A percentile compares a stretch with the other conserved stretches of the same genome.
Evolutionary conservation across 2,888 invertebrate species (phyloP).

Genomic region (Drosophila mimetica): DNA sequence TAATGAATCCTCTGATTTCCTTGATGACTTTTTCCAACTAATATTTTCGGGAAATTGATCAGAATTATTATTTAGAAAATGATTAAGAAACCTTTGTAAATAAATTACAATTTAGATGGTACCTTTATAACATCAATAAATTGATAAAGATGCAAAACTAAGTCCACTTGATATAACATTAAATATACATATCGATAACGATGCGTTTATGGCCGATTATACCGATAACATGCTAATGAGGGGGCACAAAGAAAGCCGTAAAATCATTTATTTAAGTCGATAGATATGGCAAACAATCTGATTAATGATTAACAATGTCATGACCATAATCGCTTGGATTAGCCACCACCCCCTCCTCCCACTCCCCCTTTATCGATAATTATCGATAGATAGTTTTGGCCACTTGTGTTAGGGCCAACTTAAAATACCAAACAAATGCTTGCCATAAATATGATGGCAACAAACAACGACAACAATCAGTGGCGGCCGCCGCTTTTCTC

Average conservation of each 20-base stretch:
- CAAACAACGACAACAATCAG: slow-evolving; percentile 26
- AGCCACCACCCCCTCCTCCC: not conserved
- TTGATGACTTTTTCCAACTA: not conserved
- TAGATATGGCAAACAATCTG: not conserved
- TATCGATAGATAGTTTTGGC: slow-evolving; percentile 20
- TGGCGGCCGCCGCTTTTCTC: slow-evolving; percentile 5
- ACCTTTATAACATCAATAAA: too few species aligned
- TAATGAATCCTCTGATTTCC: not conserved
- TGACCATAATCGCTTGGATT: not conserved
- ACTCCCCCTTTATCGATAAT: not conserved
- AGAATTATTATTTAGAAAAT: not conserved
- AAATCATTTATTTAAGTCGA: not conserved
- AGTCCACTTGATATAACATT: too few species aligned
- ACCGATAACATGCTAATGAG: not conserved
- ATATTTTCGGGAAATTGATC: not conserved
- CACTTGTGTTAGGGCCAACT: slow-evolving; percentile 14
- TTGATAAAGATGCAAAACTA: too few species aligned
- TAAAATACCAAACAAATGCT: slow-evolving; percentile 30
- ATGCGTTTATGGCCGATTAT: not conserved
- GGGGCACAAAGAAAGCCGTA: not conserved
- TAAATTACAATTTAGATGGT: too few species aligned
- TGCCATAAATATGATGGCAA: slow-evolving; percentile 25
- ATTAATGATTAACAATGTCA: not conserved
- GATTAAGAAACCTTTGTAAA: too few species aligned
- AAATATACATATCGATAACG: not conserved